Percentiles rank a stretch among this genome's conserved stretches.
These are phyloP conservation scores for Hirtodrosophila trivittata DNA, from an alignment of 2,888 invertebrate genomes.

Conservation along the genomic window DNA sequence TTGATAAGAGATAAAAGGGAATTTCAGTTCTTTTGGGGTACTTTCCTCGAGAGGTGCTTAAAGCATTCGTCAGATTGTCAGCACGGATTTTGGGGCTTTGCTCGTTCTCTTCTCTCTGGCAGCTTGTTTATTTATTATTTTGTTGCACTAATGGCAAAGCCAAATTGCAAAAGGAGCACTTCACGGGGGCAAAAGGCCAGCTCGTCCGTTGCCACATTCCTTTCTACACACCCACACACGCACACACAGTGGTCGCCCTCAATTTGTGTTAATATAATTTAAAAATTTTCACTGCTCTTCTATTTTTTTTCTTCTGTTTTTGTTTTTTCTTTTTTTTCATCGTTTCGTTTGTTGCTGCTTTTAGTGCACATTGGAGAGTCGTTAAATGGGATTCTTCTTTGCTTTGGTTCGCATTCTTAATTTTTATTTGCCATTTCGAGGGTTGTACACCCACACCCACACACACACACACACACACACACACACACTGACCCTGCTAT, in stretches of 20 bases:
- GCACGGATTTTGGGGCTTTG: too few relatives aligned
- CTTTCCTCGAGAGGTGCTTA: too few relatives aligned
- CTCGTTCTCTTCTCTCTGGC: constrained; percentile 1
- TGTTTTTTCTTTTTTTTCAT: too few relatives aligned
- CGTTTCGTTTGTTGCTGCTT: constrained; percentile 42
- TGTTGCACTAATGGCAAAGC: constrained; percentile 48
- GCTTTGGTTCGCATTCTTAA: constrained; percentile 39
- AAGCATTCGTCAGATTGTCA: too few relatives aligned
- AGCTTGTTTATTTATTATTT: constrained; percentile 64
- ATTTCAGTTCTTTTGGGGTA: constrained; percentile 6
- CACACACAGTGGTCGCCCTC: constrained; percentile 28
- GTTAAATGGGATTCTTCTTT: constrained; percentile 58
- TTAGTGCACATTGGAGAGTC: constrained; percentile 80
- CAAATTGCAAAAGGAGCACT: constrained; percentile 33
- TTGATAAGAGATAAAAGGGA: constrained; percentile 55
- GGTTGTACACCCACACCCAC: constrained; percentile 36
- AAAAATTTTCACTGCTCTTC: constrained; percentile 44
- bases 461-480: constrained; percentile 2
- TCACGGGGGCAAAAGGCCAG: background rate
- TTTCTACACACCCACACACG: constrained; percentile 1
- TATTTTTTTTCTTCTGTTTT: constrained; percentile 38
- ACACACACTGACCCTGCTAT: constrained; percentile 35
- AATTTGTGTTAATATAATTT: constrained; percentile 76
- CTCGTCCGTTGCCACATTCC: constrained; percentile 19
- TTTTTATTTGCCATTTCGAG: constrained; percentile 55